phyloP scores from a whole-genome alignment of 2,888 invertebrate species.

The Plebejus anna region DNA sequence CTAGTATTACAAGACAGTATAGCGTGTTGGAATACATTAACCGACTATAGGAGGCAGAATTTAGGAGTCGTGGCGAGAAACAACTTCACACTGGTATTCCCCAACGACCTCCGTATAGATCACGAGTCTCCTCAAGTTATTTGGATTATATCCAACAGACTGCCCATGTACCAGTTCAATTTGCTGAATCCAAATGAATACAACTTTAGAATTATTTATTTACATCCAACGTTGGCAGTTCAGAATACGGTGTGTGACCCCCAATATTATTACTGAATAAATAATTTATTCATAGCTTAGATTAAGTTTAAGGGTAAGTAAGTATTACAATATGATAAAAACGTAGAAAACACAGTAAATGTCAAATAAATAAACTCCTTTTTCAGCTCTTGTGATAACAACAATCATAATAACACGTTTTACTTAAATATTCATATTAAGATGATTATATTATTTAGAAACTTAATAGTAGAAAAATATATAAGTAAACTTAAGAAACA shows the following conservation, averaged over 20 bases:
- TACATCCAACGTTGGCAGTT: slow-evolving; percentile 81
- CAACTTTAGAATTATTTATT: slow-evolving; percentile 87
- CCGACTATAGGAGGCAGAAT: slow-evolving; percentile 83
- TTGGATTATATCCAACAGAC: slow-evolving; percentile 88
- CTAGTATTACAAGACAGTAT: slow-evolving; percentile 88
- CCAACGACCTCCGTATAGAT: slow-evolving; percentile 90
- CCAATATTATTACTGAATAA: slow-evolving; percentile 18
- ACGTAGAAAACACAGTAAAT: not conserved
- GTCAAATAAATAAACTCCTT: not conserved
- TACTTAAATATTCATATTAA: not conserved
- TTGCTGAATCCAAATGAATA: slow-evolving; percentile 82
- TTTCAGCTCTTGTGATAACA: not conserved
- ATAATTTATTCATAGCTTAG: not conserved
- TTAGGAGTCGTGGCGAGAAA: slow-evolving; percentile 82
- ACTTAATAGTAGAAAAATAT: too few relatives aligned
- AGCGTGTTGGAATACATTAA: slow-evolving; percentile 91
- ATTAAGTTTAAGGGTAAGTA: not conserved
- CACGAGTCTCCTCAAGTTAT: slow-evolving; percentile 83
- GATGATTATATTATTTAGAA: too few relatives aligned
- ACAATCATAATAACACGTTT: not conserved
- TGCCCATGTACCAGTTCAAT: slow-evolving; percentile 87
- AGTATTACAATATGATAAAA: not conserved
- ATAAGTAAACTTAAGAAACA: not conserved
- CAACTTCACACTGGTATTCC: slow-evolving; percentile 84
- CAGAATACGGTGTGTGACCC: slow-evolving; percentile 80